Evolutionary conservation across 2,113 vertebrate genomes (phyloP), one percentile per base, ranked within the genome.

Genomic region (Bungarus multicinctus): DNA sequence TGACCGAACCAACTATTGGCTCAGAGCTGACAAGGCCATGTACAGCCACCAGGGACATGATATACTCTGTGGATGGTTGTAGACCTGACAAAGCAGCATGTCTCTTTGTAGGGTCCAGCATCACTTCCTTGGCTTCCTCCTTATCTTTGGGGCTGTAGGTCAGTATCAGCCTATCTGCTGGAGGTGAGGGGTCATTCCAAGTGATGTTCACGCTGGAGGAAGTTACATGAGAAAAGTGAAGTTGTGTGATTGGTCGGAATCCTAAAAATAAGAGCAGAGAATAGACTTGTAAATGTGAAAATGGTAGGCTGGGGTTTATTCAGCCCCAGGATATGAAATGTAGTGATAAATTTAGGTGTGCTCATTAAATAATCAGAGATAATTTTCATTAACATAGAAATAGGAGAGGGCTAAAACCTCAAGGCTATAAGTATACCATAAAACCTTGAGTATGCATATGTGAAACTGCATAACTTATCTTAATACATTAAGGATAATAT

Each of bases 141-240:
- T 98, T 94, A 0, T 97, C 96, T 34, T 86, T 95, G 11, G 98
- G 98, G 90, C 97, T 98, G 97, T 99, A 99, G 97, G 98, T 98
- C 94, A 99, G 97, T 95, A 99, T 97, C 95, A 99, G 98, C 95
- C 95, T 97, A 96, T 99, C 98, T 91, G 99, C 99, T 3, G 99
- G 99, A 0, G 99, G 99, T 4, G 99, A 99, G 0, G 99, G 99
- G 87, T 99, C 98, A 4, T 98, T 99, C 99, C 99, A 99, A 0
- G 99, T 98, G 96, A 99, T 98, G 1, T 97, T 98, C 95, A 99
- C 97, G 0, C 98, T 99, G 97, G 98, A 98, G 93, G 98, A 99
- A 0, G 98, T 99, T 97, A 99, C 97, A 20, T 99, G 99, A 89
- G 99, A 99, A 97, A 99, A 98, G 97, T 99, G 98, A 95, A 99